A percentile compares a stretch with the other conserved stretches of the same genome.
These are phyloP conservation scores for Geotrupes spiniger DNA, from an alignment of 2,888 invertebrate species.

Conservation along the genomic window DNA sequence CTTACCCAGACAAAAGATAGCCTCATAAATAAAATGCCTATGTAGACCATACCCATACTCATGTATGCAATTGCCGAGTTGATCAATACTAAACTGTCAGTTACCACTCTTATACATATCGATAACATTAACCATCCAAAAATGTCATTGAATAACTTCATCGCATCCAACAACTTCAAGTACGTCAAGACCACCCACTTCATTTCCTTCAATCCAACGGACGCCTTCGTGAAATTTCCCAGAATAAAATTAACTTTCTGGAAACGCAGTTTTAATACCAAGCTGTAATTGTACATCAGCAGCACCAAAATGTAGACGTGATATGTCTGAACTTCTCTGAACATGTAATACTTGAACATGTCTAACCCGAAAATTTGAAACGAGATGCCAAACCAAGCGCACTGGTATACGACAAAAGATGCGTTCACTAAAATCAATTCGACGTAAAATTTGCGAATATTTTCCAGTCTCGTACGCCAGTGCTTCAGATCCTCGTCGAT, in stretches of 20 bases:
- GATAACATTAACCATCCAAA: slow-evolving; percentile 3
- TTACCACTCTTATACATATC: slow-evolving; percentile 1
- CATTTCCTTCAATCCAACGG: background rate
- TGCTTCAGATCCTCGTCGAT: background rate
- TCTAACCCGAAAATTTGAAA: too few relatives aligned
- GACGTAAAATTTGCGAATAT: background rate
- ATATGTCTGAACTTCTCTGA: slow-evolving; percentile 3
- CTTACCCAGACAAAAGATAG: too few relatives aligned
- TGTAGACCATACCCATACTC: too few relatives aligned
- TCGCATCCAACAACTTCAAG: background rate
- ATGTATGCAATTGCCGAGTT: too few relatives aligned
- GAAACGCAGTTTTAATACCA: background rate
- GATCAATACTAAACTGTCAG: background rate
- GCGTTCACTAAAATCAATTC: background rate
- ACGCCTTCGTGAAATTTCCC: too few relatives aligned
- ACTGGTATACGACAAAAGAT: background rate
- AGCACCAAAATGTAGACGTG: background rate
- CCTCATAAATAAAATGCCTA: too few relatives aligned
- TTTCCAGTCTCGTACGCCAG: background rate
- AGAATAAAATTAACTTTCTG: background rate
- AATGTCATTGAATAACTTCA: slow-evolving; percentile 3
- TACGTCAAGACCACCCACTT: background rate
- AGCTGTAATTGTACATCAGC: background rate
- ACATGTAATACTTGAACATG: background rate
- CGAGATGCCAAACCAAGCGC: too few relatives aligned